Conservation (phyloP, 2,888 invertebrate genomes). For the Phlogophora meticulosa region DNA sequence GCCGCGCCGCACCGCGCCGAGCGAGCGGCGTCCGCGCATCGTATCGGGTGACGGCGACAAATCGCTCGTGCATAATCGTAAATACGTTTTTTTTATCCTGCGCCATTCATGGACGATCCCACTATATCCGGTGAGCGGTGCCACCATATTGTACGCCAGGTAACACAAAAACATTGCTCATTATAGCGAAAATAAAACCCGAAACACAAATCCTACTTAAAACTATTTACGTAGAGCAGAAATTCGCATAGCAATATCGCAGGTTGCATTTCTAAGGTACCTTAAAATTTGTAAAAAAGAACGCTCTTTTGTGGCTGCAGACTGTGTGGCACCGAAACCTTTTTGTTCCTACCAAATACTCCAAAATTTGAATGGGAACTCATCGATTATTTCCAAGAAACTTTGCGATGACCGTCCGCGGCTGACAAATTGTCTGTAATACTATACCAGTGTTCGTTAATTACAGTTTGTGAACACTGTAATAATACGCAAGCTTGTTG, state of each 20-base stretch:
- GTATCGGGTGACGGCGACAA: constrained; percentile 88
- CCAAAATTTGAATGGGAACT: constrained; percentile 76
- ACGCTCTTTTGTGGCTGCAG: constrained; percentile 87
- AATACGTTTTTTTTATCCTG: constrained; percentile 84
- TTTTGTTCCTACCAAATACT: constrained; percentile 85
- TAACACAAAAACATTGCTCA: constrained; percentile 84
- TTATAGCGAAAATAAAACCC: constrained; percentile 73
- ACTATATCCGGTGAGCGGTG: constrained; percentile 86
- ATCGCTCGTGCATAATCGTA: constrained; percentile 90
- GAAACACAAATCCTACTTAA: constrained; percentile 71
- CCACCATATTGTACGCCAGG: constrained; percentile 84
- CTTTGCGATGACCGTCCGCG: constrained; percentile 67
- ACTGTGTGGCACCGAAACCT: constrained; percentile 88
- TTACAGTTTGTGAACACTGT: constrained; percentile 50
- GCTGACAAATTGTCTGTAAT: constrained; percentile 63
- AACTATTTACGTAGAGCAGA: constrained; percentile 68
- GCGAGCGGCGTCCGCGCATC: constrained; percentile 75
- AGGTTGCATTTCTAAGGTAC: constrained; percentile 86
- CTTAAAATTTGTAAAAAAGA: constrained; percentile 81
- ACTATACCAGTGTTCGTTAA: constrained; percentile 58
- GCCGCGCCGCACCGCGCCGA: constrained; percentile 65
- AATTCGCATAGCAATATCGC: constrained; percentile 67
- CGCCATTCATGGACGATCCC: constrained; percentile 80
- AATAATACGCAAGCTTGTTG: constrained; percentile 51
- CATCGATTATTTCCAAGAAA: constrained; percentile 84